These are phyloP conservation scores for Phengaris alcon DNA, from an alignment of 2,888 invertebrate genomes.

Conservation along the genomic window DNA sequence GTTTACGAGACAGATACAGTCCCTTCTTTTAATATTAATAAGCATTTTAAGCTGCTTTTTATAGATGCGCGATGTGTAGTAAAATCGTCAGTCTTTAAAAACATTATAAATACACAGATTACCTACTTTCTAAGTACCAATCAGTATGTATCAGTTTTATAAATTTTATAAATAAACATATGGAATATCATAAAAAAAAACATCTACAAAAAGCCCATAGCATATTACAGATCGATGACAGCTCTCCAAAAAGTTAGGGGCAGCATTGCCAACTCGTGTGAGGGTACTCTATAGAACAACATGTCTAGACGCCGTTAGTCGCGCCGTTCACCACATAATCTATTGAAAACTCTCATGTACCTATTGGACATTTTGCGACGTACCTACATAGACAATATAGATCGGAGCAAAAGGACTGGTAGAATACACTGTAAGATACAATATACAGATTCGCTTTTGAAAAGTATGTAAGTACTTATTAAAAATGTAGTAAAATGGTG, in stretches of 20 bases:
- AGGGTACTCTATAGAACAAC: slow-evolving; percentile 34
- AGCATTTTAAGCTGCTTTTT: neutral
- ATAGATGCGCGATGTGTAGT: neutral
- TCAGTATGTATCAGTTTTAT: too few species aligned
- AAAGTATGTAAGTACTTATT: neutral
- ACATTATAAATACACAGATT: neutral
- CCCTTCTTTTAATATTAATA: neutral
- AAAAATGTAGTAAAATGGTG: neutral
- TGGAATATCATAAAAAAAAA: neutral
- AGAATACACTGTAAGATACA: neutral
- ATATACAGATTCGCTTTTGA: neutral
- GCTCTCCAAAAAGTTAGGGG: slow-evolving; percentile 32
- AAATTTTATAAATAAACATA: too few species aligned
- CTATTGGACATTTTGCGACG: slow-evolving; percentile 1
- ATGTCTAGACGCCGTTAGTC: slow-evolving; percentile 36
- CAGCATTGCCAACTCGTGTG: slow-evolving; percentile 37
- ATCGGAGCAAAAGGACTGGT: neutral
- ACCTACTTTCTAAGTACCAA: neutral
- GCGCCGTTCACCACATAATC: slow-evolving; percentile 25
- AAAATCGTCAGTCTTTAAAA: neutral
- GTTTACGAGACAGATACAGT: slow-evolving; percentile 6
- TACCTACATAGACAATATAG: neutral
- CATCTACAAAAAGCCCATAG: neutral
- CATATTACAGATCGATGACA: slow-evolving; percentile 26
- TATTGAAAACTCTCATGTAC: slow-evolving; percentile 16